Percentiles rank a stretch among this genome's conserved stretches.
Conservation (phyloP, 2,797 vertebrate genomes). For the Fundulus diaphanus region DNA sequence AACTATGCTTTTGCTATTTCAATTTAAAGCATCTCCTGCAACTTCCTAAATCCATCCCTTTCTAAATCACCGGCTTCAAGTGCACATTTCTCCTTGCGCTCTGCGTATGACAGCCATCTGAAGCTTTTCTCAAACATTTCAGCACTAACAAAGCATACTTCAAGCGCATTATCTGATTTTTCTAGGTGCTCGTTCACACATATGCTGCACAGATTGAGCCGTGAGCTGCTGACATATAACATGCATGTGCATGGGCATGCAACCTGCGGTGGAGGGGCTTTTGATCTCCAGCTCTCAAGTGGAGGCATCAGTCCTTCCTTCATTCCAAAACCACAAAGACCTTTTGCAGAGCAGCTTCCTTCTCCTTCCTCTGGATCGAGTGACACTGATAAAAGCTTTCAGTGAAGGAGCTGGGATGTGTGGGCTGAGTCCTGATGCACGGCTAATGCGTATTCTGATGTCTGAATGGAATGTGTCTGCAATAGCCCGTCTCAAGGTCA, state of each 20-base stretch:
- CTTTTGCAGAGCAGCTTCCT: constrained; percentile 45
- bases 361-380: constrained; percentile 65
- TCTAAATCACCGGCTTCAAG: constrained; percentile 38
- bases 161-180: constrained; percentile 9
- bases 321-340: constrained; percentile 73
- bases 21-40: constrained; percentile 37
- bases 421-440: constrained; percentile 39
- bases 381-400: constrained; percentile 76
- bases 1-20: constrained; percentile 30
- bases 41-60: constrained; percentile 18
- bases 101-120: constrained; percentile 10
- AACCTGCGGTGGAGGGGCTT: constrained; percentile 25
- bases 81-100: constrained; percentile 29
- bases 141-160: not conserved
- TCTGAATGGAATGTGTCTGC: constrained; percentile 20
- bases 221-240: constrained; percentile 9
- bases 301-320: constrained; percentile 24
- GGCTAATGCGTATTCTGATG: constrained; percentile 27
- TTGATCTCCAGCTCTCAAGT: constrained; percentile 49
- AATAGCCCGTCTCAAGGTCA: constrained; percentile 21
- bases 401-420: constrained; percentile 41
- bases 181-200: constrained; percentile 12
- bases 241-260: constrained; percentile 16
- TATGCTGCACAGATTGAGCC: not conserved
- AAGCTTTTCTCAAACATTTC: constrained; percentile 16